These are phyloP conservation scores for Barbus barbus DNA, from an alignment of 2,113 vertebrate species.

Conservation along the genomic window DNA sequence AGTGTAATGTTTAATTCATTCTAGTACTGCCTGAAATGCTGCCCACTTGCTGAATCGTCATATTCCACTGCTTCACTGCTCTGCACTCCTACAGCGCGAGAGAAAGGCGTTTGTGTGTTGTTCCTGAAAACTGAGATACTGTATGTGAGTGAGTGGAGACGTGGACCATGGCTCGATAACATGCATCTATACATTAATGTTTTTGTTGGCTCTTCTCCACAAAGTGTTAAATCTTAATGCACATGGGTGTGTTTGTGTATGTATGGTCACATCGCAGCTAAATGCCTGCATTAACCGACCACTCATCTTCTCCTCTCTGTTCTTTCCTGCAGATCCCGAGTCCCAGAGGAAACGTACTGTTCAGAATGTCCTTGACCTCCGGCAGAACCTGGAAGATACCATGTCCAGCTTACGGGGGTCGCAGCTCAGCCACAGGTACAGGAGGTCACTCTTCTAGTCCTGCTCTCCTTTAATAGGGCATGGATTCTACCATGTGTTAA, in stretches of 20 bases:
- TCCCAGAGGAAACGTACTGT: conserved; percentile 95
- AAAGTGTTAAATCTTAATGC: neutral
- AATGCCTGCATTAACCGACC: neutral
- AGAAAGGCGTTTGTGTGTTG: conserved; percentile 19
- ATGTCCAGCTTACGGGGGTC: conserved; percentile 94
- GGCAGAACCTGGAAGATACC: conserved; percentile 96
- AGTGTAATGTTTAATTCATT: conserved; percentile 49
- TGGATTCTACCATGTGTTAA: too few relatives aligned
- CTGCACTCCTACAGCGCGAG: neutral
- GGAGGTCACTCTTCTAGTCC: neutral
- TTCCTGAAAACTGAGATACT: conserved; percentile 9
- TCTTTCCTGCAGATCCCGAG: conserved; percentile 82
- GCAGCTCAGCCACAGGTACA: conserved; percentile 91
- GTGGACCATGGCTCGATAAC: neutral
- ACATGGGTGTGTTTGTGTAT: conserved; percentile 18
- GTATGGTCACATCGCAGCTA: neutral
- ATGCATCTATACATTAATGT: conserved; percentile 3
- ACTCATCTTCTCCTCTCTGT: neutral
- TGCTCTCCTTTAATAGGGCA: neutral
- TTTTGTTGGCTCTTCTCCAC: neutral
- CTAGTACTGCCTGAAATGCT: conserved; percentile 3
- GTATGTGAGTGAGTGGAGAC: neutral
- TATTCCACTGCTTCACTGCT: neutral
- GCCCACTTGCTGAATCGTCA: conserved; percentile 42
- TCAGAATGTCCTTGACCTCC: conserved; percentile 94